Percentiles rank a stretch among this genome's conserved stretches.
Conservation (phyloP, 2,797 vertebrate genomes). For the Leucoraja ocellata region DNA sequence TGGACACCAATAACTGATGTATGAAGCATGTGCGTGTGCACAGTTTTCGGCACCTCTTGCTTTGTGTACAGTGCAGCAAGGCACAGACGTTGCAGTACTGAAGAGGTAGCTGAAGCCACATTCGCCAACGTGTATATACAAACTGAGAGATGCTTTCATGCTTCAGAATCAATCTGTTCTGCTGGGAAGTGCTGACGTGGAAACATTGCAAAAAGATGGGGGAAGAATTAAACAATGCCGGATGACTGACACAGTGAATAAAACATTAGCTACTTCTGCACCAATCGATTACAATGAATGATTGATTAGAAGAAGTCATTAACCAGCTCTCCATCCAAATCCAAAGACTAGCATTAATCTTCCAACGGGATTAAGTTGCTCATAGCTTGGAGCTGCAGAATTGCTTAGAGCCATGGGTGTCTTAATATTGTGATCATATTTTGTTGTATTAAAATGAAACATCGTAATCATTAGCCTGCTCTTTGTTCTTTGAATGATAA, state of each 20-base stretch:
- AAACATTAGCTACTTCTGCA: slow-evolving; percentile 33
- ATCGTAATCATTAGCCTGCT: not conserved
- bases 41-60: not conserved
- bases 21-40: not conserved
- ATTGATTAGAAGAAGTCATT: slow-evolving; percentile 35
- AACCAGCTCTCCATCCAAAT: slow-evolving; percentile 29
- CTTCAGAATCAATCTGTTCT: slow-evolving; percentile 32
- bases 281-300: slow-evolving; percentile 31
- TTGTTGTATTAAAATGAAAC: not conserved
- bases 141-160: not conserved
- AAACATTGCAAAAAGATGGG: slow-evolving; percentile 14
- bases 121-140: not conserved
- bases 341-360: slow-evolving; percentile 27
- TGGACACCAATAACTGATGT: not conserved
- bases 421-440: slow-evolving; percentile 34
- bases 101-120: not conserved
- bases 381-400: slow-evolving; percentile 1
- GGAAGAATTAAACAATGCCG: slow-evolving; percentile 1
- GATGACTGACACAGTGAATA: slow-evolving; percentile 35
- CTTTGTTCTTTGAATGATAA: not conserved
- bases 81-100: not conserved
- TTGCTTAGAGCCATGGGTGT: not conserved
- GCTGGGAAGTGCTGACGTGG: slow-evolving; percentile 23
- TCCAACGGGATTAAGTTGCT: not conserved
- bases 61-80: not conserved